Percentiles rank a stretch among this genome's conserved stretches.
Conservation (phyloP, 2,797 vertebrate genomes). For the Characodon lateralis region DNA sequence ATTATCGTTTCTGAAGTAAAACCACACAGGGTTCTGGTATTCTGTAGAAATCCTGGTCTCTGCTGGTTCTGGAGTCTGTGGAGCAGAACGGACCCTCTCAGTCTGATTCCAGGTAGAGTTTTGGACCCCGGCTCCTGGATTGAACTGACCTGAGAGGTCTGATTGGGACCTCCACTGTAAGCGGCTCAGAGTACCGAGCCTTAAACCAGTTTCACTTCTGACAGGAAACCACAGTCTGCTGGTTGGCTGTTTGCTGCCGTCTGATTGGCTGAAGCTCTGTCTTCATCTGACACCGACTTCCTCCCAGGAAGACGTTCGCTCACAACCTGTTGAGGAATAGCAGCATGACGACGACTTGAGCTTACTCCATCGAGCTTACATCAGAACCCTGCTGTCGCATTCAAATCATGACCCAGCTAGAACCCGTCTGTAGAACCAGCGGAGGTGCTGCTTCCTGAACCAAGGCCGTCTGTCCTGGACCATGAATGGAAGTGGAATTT, state of each 20-base stretch:
- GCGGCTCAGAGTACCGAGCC: neutral
- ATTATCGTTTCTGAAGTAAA: neutral
- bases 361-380: neutral
- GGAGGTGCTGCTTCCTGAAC: conserved; percentile 6
- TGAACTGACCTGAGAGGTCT: neutral
- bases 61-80: neutral
- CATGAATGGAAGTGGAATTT: conserved; percentile 57
- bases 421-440: neutral
- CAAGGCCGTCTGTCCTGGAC: conserved; percentile 7
- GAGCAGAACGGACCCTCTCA: neutral
- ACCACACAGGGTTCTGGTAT: neutral
- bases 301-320: conserved; percentile 67
- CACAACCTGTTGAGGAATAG: conserved; percentile 12
- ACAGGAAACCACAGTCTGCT: conserved; percentile 62
- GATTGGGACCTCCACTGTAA: neutral
- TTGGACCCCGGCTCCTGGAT: neutral
- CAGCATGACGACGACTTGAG: conserved; percentile 23
- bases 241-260: conserved; percentile 11
- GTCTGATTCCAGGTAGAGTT: neutral
- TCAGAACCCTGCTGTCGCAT: neutral
- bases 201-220: conserved; percentile 17
- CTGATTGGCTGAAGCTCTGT: conserved; percentile 64
- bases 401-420: neutral
- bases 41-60: neutral
- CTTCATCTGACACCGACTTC: conserved; percentile 59